Conservation (phyloP, 2,888 invertebrate species). For the Emmelina monodactyla region DNA sequence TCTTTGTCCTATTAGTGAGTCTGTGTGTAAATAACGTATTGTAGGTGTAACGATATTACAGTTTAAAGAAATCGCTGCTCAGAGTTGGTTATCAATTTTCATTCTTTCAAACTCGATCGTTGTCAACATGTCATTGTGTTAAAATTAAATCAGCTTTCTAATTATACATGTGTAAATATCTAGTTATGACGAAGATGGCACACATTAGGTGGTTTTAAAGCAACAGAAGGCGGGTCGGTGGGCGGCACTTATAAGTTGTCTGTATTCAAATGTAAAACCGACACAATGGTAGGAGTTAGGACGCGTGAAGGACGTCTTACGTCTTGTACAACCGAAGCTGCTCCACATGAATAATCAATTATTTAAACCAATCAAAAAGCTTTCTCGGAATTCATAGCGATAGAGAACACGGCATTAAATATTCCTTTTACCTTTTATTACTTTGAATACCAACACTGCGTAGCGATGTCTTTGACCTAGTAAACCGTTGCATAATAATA, state of each 20-base stretch:
- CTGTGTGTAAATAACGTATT: conserved; percentile 51
- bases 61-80: conserved; percentile 33
- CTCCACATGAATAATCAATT: conserved; percentile 64
- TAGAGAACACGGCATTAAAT: conserved; percentile 29
- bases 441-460: not conserved
- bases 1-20: conserved; percentile 59
- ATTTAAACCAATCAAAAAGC: conserved; percentile 57
- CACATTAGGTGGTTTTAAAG: not conserved
- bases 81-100: conserved; percentile 47
- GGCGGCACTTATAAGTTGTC: conserved; percentile 43
- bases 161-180: too few species aligned
- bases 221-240: conserved; percentile 38
- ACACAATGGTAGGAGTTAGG: conserved; percentile 61
- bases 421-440: conserved; percentile 20
- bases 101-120: conserved; percentile 20
- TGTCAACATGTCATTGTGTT: conserved; percentile 1
- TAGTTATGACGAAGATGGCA: not conserved
- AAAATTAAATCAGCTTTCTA: not conserved
- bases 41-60: conserved; percentile 38
- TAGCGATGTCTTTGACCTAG: conserved; percentile 29
- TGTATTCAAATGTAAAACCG: conserved; percentile 60
- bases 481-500: conserved; percentile 64
- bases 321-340: conserved; percentile 56
- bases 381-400: conserved; percentile 42
- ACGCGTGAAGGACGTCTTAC: conserved; percentile 63